Evolutionary conservation across 2,797 vertebrate species (phyloP).

Genomic region (Hoplostethus mediterraneus): DNA sequence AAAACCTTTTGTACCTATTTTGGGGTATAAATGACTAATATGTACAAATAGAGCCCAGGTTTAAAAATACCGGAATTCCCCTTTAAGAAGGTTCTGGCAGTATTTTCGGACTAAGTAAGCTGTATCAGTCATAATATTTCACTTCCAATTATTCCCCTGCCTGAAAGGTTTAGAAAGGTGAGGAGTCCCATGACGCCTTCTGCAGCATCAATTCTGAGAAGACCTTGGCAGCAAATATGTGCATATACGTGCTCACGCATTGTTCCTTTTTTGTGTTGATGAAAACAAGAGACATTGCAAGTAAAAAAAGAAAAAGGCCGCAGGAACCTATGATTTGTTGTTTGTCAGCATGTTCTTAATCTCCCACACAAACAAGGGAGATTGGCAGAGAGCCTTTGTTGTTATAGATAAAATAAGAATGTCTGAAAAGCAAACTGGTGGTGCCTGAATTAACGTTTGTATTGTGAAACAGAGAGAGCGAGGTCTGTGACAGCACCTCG

Average conservation of each 20-base stretch:
- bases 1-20: no score
- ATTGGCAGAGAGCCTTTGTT: conserved; percentile 36
- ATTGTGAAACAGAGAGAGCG: conserved; percentile 10
- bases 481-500: conserved; percentile 10
- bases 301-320: conserved; percentile 25
- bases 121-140: conserved; percentile 34
- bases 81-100: no score
- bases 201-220: conserved; percentile 31
- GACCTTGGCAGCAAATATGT: conserved; percentile 26
- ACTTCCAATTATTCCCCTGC: conserved; percentile 33
- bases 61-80: no score
- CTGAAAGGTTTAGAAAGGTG: conserved; percentile 23
- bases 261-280: not conserved
- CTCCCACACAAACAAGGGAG: conserved; percentile 3
- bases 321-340: conserved; percentile 27
- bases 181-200: conserved; percentile 13
- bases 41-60: no score
- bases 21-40: no score
- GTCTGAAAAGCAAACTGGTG: conserved; percentile 30
- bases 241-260: not conserved
- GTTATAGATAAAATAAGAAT: conserved; percentile 16
- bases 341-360: conserved; percentile 20
- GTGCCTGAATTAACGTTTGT: conserved; percentile 24
- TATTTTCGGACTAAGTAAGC: conserved; percentile 8
- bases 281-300: conserved; percentile 16